Evolutionary conservation across 2,113 vertebrate genomes (phyloP), one percentile per base, ranked within the genome.

Genomic region (Corapipo altera): DNA sequence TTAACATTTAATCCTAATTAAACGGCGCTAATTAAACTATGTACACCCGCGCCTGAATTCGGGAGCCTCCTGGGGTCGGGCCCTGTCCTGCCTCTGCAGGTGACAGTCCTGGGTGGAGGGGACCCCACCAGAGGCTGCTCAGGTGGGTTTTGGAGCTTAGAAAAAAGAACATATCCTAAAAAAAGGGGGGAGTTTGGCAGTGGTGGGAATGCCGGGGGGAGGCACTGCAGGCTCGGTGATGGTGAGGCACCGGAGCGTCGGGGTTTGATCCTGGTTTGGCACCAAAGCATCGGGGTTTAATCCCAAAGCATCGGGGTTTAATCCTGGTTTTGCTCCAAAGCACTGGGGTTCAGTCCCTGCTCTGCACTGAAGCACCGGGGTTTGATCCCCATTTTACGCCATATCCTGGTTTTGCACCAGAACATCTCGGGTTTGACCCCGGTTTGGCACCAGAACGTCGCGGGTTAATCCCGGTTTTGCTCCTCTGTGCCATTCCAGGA

Each of bases 21-120:
- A 52, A 13, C 28, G 46, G 91, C 33, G 54, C 91, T 91, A 41
- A 43, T 83, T 41, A 41, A 86, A 94, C 76, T 96, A 94, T 95
- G 13, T 96, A 94, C 95, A 96, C 83, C 91, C 64, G 30, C 15
- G 49, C 93, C 94, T 17, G 21, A 86, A 94, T 70, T 92, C 46
- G 2, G 18, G 85, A 94, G 89, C 95, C n/a, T 57, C 30, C 71
- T 15, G 51, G 51, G 51, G 51, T 52, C 51, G 8, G 51, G 81
- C 81, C 77, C 69, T 75, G 49, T 73, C 76, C 20, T n/a, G 83
- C 94, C 86, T 71, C 17, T 6, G 52, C 51, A 15, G 2, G 70
- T 41, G 62, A 16, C 26, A 57, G 64, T 48, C 71, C 79, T 1
- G 1, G 61, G 35, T 2, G 2, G 73, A 69, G 58, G 46, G 0